These are phyloP conservation scores for Sphenodon punctatus DNA, from an alignment of 2,797 vertebrate genomes.

Conservation along the genomic window DNA sequence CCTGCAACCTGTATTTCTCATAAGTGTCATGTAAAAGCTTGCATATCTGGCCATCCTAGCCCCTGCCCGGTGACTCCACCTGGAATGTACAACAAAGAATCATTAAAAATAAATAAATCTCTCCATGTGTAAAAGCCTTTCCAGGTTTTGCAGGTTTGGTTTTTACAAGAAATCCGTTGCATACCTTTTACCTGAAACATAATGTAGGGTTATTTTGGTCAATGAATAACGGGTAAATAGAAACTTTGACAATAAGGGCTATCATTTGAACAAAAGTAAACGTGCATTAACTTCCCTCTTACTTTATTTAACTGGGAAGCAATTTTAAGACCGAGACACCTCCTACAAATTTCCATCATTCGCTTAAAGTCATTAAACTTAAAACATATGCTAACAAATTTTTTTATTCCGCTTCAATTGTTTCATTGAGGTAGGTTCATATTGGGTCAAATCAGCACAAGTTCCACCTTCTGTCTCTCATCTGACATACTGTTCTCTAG, in stretches of 20 bases:
- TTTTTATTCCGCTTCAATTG: constrained; percentile 41
- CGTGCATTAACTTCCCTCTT: constrained; percentile 51
- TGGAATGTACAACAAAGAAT: no score
- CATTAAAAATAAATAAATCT: no score
- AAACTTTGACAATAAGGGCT: constrained; percentile 56
- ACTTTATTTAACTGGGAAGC: constrained; percentile 50
- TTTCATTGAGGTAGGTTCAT: constrained; percentile 40
- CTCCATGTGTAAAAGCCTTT: no score
- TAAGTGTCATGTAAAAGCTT: no score
- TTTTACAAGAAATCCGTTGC: no score
- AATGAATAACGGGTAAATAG: constrained; percentile 29
- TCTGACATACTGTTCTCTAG: constrained; percentile 6
- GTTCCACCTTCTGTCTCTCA: not conserved
- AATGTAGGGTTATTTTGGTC: no score
- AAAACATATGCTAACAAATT: constrained; percentile 12
- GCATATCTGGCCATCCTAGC: no score
- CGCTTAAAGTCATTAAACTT: constrained; percentile 39
- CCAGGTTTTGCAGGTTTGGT: no score
- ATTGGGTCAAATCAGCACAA: constrained; percentile 50
- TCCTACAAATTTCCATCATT: constrained; percentile 50
- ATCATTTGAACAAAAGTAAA: constrained; percentile 49
- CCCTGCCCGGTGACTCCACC: no score
- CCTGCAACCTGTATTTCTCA: no score
- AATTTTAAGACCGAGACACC: constrained; percentile 57
- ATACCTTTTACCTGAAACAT: no score